Evolutionary conservation across 1,140 invertebrate genomes (phyloP), one percentile per base, ranked within the genome.

Genomic region (Drosophila arizonae): DNA sequence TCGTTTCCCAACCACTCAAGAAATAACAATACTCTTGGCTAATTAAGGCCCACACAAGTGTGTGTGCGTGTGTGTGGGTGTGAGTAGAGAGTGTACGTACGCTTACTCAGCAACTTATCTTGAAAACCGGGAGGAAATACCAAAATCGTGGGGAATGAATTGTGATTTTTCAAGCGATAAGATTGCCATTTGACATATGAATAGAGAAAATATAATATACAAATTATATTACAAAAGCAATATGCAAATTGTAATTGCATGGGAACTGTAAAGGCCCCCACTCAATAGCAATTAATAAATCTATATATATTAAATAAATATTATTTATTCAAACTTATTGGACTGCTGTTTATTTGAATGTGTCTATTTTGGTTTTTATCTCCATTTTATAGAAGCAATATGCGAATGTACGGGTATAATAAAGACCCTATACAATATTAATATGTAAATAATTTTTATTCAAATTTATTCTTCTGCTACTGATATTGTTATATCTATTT

Each of bases 111-210:
- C 43, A 46, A 46, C 9, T 46, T 46, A 46, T 46, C 43, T 46
- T 17, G 43, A 46, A 45, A 45, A 46, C 17, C 10, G 10, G 13
- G 15, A 39, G 65, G 55, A 58, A 67, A 58, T 52, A 51, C 33
- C 28, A 28, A 50, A 64, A 64, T 50, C 61, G 68, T 71, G 60
- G 64, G 60, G 11, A 13, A 36, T 68, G 13, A 30, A n/a, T 26
- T 48, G 30, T 28, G 26, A 26, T 51, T 52, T 61, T 54, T 26
- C 65, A 54, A 36, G 48, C 28, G 39, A 62, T 54, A 15, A 21
- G 57, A 24, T 63, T 54, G 39, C 58, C 50, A 63, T 55, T 28
- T 9, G 36, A 39, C 36, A 39, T 39, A 9, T 10, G 4, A 39
- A 39, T 39, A 39, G 36, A 39, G 11, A 13, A 39, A 11, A 39